Conservation (phyloP, 2,113 vertebrate species). For the Phasianus colchicus region DNA sequence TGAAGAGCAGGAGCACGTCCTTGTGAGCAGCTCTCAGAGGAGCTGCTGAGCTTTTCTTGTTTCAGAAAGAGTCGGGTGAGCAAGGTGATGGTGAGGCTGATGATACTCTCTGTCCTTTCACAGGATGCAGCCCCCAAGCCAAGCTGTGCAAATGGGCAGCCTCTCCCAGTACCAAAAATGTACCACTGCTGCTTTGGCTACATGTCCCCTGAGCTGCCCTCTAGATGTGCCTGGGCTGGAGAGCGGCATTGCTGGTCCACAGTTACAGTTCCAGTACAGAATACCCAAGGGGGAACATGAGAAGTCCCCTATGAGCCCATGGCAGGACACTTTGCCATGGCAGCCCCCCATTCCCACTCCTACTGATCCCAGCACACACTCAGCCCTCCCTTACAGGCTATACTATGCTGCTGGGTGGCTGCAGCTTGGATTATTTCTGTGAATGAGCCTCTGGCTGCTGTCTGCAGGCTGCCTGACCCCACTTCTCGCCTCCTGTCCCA, state of each 20-base stretch:
- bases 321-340: not conserved
- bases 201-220: not conserved
- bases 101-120: not conserved
- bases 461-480: constrained; percentile 12
- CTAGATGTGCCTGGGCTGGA: too few relatives aligned
- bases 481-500: not conserved
- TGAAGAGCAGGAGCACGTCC: not conserved
- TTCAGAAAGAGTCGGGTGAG: not conserved
- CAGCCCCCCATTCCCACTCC: not conserved
- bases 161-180: not conserved
- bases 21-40: not conserved
- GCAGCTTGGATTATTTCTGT: not conserved
- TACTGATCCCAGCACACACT: not conserved
- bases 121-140: not conserved
- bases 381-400: too few relatives aligned
- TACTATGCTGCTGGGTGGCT: not conserved
- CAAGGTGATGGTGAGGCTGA: not conserved
- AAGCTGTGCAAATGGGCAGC: not conserved
- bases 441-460: constrained; percentile 21
- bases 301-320: accelerated
- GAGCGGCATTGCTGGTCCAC: not conserved
- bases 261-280: not conserved
- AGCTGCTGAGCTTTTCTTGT: not conserved
- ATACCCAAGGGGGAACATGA: not conserved
- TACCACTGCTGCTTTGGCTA: not conserved